Evolutionary conservation across 2,888 invertebrate genomes (phyloP).

Genomic region (Troides helena): DNA sequence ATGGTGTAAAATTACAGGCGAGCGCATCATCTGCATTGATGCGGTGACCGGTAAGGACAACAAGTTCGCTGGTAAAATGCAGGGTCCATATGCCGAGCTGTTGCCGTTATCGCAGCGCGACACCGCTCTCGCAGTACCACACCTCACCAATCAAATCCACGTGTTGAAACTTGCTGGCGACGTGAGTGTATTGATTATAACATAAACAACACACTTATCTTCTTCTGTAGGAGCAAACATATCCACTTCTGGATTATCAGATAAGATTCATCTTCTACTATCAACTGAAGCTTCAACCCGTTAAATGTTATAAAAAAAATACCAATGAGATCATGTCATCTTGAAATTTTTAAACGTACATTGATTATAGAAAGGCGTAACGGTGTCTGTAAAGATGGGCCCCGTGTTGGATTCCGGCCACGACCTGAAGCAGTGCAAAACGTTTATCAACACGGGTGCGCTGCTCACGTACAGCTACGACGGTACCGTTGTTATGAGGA

Average conservation of each 20-base stretch:
- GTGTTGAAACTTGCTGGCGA: slow-evolving; percentile 58
- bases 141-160: slow-evolving; percentile 54
- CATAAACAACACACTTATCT: too few relatives aligned
- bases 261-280: too few relatives aligned
- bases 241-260: too few relatives aligned
- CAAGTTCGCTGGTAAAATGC: slow-evolving; percentile 73
- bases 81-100: slow-evolving; percentile 62
- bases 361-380: slow-evolving; percentile 61
- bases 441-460: slow-evolving; percentile 43
- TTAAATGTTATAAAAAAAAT: too few relatives aligned
- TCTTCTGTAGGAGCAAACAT: too few relatives aligned
- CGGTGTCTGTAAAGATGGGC: slow-evolving; percentile 64
- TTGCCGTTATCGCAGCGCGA: slow-evolving; percentile 52
- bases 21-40: slow-evolving; percentile 66
- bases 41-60: slow-evolving; percentile 69
- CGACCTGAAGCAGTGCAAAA: slow-evolving; percentile 56
- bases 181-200: slow-evolving; percentile 42
- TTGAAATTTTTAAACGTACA: too few relatives aligned
- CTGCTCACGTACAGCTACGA: slow-evolving; percentile 62
- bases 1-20: slow-evolving; percentile 45
- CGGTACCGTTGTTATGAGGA: slow-evolving; percentile 53
- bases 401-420: slow-evolving; percentile 59
- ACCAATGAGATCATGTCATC: too few relatives aligned
- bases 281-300: too few relatives aligned
- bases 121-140: slow-evolving; percentile 60